Percentiles rank a stretch among this genome's conserved stretches.
Conservation (phyloP, 1,140 invertebrate species). For the Eumaeus atala region DNA sequence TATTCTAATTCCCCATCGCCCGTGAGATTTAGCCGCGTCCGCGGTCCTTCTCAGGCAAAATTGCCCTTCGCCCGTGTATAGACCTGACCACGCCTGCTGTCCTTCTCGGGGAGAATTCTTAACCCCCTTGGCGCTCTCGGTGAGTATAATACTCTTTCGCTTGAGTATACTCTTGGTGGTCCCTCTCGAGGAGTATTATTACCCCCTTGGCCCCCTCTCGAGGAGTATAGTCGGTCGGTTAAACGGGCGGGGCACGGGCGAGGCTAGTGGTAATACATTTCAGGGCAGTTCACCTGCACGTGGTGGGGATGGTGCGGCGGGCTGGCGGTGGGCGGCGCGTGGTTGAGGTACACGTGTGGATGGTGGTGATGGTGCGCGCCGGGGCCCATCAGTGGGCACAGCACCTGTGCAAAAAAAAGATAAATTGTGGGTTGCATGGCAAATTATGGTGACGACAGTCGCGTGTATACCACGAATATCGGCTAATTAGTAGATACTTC, state of each 20-base stretch:
- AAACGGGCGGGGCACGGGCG: conserved; percentile 40
- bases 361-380: conserved; percentile 46
- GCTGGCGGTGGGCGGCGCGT: conserved; percentile 57
- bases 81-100: not conserved
- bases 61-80: not conserved
- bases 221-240: not conserved
- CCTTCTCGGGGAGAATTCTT: too few species aligned
- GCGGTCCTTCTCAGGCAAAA: too few species aligned
- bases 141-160: too few species aligned
- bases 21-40: too few species aligned
- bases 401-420: conserved; percentile 33
- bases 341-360: conserved; percentile 60
- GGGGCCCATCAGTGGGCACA: conserved; percentile 55
- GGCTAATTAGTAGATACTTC: too few species aligned
- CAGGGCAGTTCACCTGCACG: conserved; percentile 40
- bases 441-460: conserved; percentile 1
- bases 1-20: too few species aligned
- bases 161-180: too few species aligned
- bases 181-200: too few species aligned
- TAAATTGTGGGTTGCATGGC: too few species aligned
- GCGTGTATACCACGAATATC: too few species aligned
- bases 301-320: conserved; percentile 55
- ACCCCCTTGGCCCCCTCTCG: not conserved
- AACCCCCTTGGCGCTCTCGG: too few species aligned
- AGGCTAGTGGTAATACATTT: conserved; percentile 37